Evolutionary conservation across 2,888 invertebrate genomes (phyloP).

Genomic region (Litoditis marina): DNA sequence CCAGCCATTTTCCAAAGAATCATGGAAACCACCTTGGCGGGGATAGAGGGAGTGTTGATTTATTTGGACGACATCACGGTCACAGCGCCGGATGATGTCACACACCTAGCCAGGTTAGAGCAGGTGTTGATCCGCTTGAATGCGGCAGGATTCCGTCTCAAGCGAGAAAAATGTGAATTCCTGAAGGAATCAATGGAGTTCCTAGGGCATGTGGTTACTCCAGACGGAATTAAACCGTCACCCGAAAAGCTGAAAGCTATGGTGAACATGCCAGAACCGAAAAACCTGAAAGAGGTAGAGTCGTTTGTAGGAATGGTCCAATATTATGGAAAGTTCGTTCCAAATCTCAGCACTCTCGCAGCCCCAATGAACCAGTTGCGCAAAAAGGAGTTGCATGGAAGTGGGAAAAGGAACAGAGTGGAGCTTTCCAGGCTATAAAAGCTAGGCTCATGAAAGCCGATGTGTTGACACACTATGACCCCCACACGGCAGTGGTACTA

Average conservation of each 20-base stretch:
- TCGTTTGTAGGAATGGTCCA: constrained; percentile 53
- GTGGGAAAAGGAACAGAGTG: background rate
- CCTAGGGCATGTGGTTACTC: constrained; percentile 40
- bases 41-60: constrained; percentile 27
- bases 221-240: constrained; percentile 34
- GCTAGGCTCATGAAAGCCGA: background rate
- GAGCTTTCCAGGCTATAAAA: background rate
- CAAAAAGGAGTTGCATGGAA: constrained; percentile 2
- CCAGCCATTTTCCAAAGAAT: constrained; percentile 26
- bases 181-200: constrained; percentile 33
- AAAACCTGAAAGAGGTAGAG: constrained; percentile 44
- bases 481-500: no score
- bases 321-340: constrained; percentile 52
- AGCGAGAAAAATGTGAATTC: constrained; percentile 44
- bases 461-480: no score
- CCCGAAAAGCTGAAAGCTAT: constrained; percentile 47
- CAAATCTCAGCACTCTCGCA: constrained; percentile 36
- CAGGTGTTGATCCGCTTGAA: constrained; percentile 28
- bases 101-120: constrained; percentile 29
- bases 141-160: constrained; percentile 30
- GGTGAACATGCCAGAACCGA: constrained; percentile 42
- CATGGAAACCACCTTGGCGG: constrained; percentile 45
- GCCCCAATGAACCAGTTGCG: constrained; percentile 41
- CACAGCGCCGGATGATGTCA: constrained; percentile 22
- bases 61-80: constrained; percentile 42